Conservation (phyloP, 2,888 invertebrate species). For the Cynaeus angustus region DNA sequence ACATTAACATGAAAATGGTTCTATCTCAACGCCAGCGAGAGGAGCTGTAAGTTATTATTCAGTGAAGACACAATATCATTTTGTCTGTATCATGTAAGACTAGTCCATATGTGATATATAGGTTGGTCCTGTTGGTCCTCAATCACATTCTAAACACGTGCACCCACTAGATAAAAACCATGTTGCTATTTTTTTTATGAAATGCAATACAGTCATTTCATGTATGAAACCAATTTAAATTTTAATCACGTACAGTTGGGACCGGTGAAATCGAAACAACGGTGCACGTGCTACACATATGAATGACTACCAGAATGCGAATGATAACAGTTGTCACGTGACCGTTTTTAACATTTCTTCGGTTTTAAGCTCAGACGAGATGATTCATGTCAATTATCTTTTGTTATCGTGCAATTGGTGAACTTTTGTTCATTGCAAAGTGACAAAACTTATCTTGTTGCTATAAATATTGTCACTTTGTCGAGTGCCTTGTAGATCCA, state of each 20-base stretch:
- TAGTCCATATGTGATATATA: no score
- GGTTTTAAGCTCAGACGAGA: background rate
- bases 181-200: background rate
- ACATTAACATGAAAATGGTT: constrained; percentile 95
- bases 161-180: no score
- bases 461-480: no score
- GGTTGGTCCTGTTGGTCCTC: no score
- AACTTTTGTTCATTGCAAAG: background rate
- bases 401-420: background rate
- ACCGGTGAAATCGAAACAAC: constrained; percentile 14
- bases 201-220: background rate
- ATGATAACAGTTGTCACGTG: background rate
- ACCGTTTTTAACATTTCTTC: background rate
- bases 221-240: background rate
- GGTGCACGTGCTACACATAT: constrained; percentile 1
- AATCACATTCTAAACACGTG: no score
- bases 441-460: no score
- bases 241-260: constrained; percentile 4
- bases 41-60: constrained; percentile 99
- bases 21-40: constrained; percentile 99
- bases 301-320: background rate
- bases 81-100: no score
- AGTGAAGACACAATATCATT: no score
- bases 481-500: no score
- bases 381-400: background rate